phyloP scores from a whole-genome alignment of 2,797 vertebrate species.

The Sebastiscus tertius region DNA sequence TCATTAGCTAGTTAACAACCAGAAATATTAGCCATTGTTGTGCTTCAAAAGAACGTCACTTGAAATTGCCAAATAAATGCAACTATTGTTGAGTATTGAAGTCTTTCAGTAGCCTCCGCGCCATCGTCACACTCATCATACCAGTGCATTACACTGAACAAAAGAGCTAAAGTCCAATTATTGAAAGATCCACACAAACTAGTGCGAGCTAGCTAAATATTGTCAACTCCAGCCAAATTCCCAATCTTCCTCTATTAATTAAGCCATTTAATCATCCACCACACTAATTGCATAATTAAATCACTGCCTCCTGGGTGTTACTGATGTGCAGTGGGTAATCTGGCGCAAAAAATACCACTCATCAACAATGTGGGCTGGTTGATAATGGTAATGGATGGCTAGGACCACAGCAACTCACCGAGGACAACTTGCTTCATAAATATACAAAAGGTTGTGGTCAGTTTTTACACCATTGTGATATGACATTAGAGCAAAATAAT shows the following conservation, averaged over 20 bases:
- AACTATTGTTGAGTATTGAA: slow-evolving; percentile 59
- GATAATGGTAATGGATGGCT: slow-evolving; percentile 77
- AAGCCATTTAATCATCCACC: slow-evolving; percentile 85
- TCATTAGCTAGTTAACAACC: slow-evolving; percentile 66
- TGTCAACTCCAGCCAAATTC: slow-evolving; percentile 80
- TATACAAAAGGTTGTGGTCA: slow-evolving; percentile 40
- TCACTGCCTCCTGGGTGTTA: slow-evolving; percentile 82
- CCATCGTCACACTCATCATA: slow-evolving; percentile 71
- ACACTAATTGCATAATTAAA: slow-evolving; percentile 87
- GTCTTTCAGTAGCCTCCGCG: slow-evolving; percentile 66
- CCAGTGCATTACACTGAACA: slow-evolving; percentile 73
- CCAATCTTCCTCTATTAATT: slow-evolving; percentile 84
- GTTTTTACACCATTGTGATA: slow-evolving; percentile 6
- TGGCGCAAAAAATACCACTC: slow-evolving; percentile 77
- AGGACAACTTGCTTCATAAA: slow-evolving; percentile 52
- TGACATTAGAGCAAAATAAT: background rate
- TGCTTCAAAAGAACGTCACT: slow-evolving; percentile 62
- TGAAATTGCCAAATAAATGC: slow-evolving; percentile 71
- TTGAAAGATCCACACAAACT: slow-evolving; percentile 76
- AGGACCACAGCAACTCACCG: slow-evolving; percentile 51
- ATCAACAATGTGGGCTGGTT: slow-evolving; percentile 78
- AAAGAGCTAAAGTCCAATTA: slow-evolving; percentile 80
- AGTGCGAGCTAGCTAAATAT: slow-evolving; percentile 75
- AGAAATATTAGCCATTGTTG: slow-evolving; percentile 58
- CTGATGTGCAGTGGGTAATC: slow-evolving; percentile 80